These are phyloP conservation scores for Metellina segmentata DNA, from an alignment of 2,888 invertebrate genomes.

Conservation along the genomic window DNA sequence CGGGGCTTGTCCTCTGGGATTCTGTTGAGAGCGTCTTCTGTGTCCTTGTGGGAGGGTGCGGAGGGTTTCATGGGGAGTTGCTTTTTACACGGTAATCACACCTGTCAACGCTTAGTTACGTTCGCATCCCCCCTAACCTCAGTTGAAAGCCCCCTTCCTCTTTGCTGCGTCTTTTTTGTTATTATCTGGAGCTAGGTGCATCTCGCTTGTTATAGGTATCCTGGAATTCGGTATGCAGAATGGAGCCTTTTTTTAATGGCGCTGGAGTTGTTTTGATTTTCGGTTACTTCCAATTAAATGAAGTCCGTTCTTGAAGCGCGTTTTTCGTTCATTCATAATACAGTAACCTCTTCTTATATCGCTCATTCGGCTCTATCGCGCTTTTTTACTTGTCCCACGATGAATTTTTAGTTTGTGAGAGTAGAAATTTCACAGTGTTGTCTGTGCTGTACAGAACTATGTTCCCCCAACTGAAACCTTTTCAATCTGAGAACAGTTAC, in stretches of 20 bases:
- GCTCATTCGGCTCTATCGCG: too few relatives aligned
- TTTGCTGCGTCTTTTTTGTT: constrained; percentile 1
- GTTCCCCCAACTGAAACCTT: too few relatives aligned
- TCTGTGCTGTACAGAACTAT: too few relatives aligned
- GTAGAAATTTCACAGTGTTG: too few relatives aligned
- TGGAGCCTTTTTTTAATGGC: not conserved
- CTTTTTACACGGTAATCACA: constrained; percentile 75
- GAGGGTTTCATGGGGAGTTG: constrained; percentile 28
- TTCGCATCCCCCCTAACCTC: constrained; percentile 14
- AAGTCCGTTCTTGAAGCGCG: not conserved
- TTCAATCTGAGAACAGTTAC: too few relatives aligned
- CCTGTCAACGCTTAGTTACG: constrained; percentile 73
- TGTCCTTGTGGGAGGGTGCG: not conserved
- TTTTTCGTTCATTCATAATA: not conserved
- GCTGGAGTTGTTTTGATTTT: not conserved
- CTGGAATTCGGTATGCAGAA: constrained; percentile 17
- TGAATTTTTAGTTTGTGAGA: too few relatives aligned
- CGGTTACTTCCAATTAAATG: not conserved
- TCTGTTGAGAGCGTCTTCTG: constrained; percentile 30
- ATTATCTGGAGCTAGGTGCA: constrained; percentile 29
- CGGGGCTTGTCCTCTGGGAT: constrained; percentile 56
- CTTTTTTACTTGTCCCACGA: too few relatives aligned
- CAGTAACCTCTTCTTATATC: too few relatives aligned
- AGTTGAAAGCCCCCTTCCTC: not conserved
- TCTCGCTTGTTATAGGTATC: constrained; percentile 15